Base-by-base conservation (phyloP, 2,888 invertebrate species). In the Scaptomyza parva region DNA sequence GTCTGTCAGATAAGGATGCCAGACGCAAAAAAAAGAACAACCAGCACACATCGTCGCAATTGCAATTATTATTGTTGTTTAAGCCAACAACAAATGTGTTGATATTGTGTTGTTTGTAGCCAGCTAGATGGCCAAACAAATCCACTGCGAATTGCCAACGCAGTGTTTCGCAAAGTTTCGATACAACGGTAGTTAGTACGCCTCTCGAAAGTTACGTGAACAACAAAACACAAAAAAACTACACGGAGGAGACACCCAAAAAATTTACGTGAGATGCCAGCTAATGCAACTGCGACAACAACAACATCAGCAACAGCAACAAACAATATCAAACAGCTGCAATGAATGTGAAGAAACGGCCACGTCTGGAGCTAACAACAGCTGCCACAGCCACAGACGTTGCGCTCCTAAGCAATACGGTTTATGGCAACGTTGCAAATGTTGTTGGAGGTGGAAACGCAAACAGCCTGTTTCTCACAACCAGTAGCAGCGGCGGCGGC, bases 261-360 rank as follows among this genome's bases (percentile, higher is more conserved):
- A 37, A 30, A 28, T 37, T 48, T 39, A 40, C 45, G 44, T 69
- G 70, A 44, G 67, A 66, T 66, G 66, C 35, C 67, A 69, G 54
- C 61, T 35, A 47, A 45, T 61, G 68, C 59, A 11, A 62, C 44
- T 50, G 44, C 44, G 45, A 18, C 52, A 47, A 33, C 41, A 52
- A 54, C 41, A 37, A 9, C 37, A 58, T 1, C 9, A 33, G 22
- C 47, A 22, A 18, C 17, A 33, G 28, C 17, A 40, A 45, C 9
- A 47, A 61, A 24, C 18, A 63, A 40, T 40, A 66, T 45, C 11
- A 45, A 40, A n/a, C 70, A 70, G 68, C 53, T 37, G 72, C 67
- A 65, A 82, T 87, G 82, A 82, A 85, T 59, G 70, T 87, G 6
- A 75, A 65, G 44, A 82, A 82, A 66, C 78, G 82, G 59, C 72